Evolutionary conservation across 2,113 vertebrate genomes (phyloP).

Genomic region (Oreochromis spilurus): DNA sequence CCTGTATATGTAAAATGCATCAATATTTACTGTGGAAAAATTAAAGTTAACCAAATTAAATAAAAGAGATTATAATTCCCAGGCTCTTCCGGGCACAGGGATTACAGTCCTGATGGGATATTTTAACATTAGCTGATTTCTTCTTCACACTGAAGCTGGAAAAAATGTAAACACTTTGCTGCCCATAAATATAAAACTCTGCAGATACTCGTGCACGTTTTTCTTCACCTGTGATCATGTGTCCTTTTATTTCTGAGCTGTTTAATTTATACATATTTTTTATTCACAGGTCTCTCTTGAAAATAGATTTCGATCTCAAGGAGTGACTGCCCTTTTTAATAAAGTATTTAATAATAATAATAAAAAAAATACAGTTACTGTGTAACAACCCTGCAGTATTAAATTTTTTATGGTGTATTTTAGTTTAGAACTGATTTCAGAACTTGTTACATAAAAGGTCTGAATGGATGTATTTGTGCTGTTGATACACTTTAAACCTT

Average conservation of each 20-base stretch:
- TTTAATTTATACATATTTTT: rapidly evolving
- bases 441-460: background rate
- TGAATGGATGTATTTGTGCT: background rate
- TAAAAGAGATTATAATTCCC: rapidly evolving
- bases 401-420: rapidly evolving
- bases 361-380: background rate
- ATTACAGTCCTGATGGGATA: background rate
- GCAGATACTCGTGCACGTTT: background rate
- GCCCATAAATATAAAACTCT: rapidly evolving
- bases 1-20: background rate
- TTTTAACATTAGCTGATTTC: background rate
- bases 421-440: background rate
- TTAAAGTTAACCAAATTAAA: background rate
- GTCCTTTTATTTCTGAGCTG: background rate
- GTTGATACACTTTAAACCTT: background rate
- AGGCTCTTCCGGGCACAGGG: background rate
- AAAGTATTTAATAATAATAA: rapidly evolving
- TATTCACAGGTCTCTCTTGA: too few relatives aligned
- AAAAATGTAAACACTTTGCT: background rate
- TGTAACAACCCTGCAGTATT: background rate
- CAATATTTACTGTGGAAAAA: background rate
- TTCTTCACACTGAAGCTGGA: background rate
- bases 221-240: rapidly evolving
- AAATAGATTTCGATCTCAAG: too few relatives aligned
- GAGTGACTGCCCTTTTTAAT: too few relatives aligned